Conservation (phyloP, 92 coral and sea anemone genomes). For the Heteractis magnifica region DNA sequence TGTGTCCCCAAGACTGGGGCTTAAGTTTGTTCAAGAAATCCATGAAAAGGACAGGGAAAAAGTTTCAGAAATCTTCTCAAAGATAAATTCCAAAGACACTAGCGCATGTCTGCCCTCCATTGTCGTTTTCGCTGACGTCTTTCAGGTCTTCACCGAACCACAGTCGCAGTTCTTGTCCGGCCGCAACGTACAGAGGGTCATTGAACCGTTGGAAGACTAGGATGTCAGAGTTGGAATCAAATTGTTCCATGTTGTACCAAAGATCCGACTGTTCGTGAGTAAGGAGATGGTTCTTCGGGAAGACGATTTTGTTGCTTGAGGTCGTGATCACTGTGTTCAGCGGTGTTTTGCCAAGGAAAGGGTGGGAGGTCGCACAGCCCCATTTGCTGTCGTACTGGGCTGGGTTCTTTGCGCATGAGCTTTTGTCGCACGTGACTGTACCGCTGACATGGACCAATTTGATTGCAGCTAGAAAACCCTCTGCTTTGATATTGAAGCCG, state of each 20-base stretch:
- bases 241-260: slow-evolving; percentile 65
- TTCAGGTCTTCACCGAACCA: slow-evolving; percentile 67
- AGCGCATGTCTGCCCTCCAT: slow-evolving; percentile 47
- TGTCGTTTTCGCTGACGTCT: slow-evolving; percentile 26
- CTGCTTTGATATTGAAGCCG: slow-evolving; percentile 27
- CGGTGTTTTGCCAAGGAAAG: slow-evolving; percentile 43
- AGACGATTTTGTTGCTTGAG: slow-evolving; percentile 31
- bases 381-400: slow-evolving; percentile 41
- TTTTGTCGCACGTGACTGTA: slow-evolving; percentile 38
- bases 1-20: not conserved
- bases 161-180: slow-evolving; percentile 43
- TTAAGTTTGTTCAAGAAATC: not conserved
- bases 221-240: slow-evolving; percentile 44
- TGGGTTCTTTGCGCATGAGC: slow-evolving; percentile 17
- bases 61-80: slow-evolving; percentile 12
- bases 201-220: slow-evolving; percentile 54
- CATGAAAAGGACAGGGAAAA: not conserved
- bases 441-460: slow-evolving; percentile 54
- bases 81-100: slow-evolving; percentile 48
- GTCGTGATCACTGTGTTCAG: slow-evolving; percentile 59
- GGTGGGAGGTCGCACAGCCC: slow-evolving; percentile 61
- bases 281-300: slow-evolving; percentile 47
- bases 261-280: slow-evolving; percentile 26
- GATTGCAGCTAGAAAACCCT: slow-evolving; percentile 58
- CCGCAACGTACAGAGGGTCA: slow-evolving; percentile 44